Percentiles rank a stretch among this genome's conserved stretches.
Conservation (phyloP, 2,113 vertebrate species). For the Lynx canadensis region DNA sequence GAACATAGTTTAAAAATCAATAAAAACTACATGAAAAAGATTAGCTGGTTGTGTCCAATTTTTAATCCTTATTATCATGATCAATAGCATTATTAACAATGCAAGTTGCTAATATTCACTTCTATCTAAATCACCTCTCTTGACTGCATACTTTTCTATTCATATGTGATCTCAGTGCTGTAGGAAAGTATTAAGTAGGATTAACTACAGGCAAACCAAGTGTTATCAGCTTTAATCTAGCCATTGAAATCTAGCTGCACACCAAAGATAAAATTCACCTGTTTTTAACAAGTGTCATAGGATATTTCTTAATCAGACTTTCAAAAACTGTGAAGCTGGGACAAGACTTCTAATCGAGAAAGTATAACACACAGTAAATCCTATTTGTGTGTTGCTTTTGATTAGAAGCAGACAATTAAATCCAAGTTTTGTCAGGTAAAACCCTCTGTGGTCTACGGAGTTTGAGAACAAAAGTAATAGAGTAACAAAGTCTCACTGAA, state of each 20-base stretch:
- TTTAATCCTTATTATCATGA: conserved; percentile 21
- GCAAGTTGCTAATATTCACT: background rate
- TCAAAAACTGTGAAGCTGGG: conserved; percentile 7
- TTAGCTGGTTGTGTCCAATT: background rate
- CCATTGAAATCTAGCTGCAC: background rate
- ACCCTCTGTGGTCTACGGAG: background rate
- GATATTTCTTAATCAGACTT: background rate
- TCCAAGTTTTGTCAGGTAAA: background rate
- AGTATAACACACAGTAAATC: background rate
- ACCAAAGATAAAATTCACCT: background rate
- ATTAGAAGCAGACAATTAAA: background rate
- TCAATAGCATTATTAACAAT: background rate
- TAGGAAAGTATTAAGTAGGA: background rate
- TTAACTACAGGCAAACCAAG: conserved; percentile 24
- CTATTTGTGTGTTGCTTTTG: conserved; percentile 31
- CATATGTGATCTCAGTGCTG: background rate
- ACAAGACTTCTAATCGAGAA: conserved; percentile 5
- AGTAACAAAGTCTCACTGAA: background rate
- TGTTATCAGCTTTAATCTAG: background rate
- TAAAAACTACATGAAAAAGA: conserved; percentile 11
- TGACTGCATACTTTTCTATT: background rate
- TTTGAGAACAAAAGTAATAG: background rate
- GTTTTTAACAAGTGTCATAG: background rate
- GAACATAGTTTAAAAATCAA: background rate
- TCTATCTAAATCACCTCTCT: background rate